Evolutionary conservation across 2,888 invertebrate genomes (phyloP).

Genomic region (Chironomus riparius): DNA sequence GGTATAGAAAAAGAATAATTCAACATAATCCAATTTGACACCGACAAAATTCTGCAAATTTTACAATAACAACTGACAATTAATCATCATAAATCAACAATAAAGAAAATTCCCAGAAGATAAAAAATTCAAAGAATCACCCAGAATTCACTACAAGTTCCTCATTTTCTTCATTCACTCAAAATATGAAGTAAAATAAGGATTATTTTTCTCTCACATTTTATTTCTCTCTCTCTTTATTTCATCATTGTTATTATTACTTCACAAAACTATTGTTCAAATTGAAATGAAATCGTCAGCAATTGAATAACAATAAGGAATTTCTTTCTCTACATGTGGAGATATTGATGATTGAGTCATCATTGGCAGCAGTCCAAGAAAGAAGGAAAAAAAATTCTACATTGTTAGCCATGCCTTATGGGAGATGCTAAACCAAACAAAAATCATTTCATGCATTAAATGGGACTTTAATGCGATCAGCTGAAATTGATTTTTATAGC

Average conservation of each 20-base stretch:
- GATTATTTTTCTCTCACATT: not conserved
- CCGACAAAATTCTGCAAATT: no score
- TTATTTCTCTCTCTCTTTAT: not conserved
- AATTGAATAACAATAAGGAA: constrained; percentile 2
- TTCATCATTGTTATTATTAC: no score
- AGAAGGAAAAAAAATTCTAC: not conserved
- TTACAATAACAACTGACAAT: no score
- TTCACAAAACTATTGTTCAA: not conserved
- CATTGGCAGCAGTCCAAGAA: not conserved
- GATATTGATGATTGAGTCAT: not conserved
- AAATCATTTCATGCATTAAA: constrained; percentile 6
- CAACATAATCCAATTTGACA: no score
- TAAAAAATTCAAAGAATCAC: no score
- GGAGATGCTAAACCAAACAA: not conserved
- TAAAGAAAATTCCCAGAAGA: no score
- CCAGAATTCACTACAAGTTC: no score
- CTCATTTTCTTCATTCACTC: not conserved
- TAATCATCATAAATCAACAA: no score
- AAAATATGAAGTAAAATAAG: not conserved
- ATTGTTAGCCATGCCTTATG: not conserved
- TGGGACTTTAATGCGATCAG: not conserved
- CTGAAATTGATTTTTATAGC: not conserved
- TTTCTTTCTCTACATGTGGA: not conserved
- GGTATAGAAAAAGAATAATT: no score
- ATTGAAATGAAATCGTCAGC: not conserved